Evolutionary conservation across 2,888 invertebrate species (phyloP), one percentile per base, ranked within the genome.

Genomic region (Tipula unca): DNA sequence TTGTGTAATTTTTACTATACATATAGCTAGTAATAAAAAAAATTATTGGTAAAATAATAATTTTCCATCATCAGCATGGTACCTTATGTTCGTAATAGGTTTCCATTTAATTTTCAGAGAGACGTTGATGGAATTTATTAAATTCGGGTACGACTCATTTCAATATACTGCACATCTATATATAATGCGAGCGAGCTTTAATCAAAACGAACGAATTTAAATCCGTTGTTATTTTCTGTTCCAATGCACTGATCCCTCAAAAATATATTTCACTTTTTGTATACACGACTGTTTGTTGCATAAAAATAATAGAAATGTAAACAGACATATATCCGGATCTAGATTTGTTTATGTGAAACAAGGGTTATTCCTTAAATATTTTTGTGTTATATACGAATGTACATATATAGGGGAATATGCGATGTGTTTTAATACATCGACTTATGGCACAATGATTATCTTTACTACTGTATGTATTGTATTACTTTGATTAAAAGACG

Each of bases 201-300:
- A 91, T 91, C 90, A 91, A 69, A 25, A 69, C 17, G 48, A 54
- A 54, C 48, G 25, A 69, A 69, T 69, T 69, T 69, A 91, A 91
- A 91, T 91, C 91, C 90, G 91, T 91, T 92, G 92, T 92, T 91
- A 92, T 92, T 92, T 93, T 93, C 92, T 92, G 90, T 91, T 90
- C 91, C 92, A 92, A 90, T 92, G 92, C 92, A 92, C 92, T 91
- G 92, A 92, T 92, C 92, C 91, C 89, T 88, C 25, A 69, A n/a
- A n/a, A 69, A 69, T 69, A 69, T 69, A 69, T 69, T 48, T 48
- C 48, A 35, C 84, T 84, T 32, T 84, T 84, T n/a, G n/a, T n/a
- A 17, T 48, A 48, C 69, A 25, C 35, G 69, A 69, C 69, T 69
- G 69, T 25, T 69, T 69, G 54, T 69, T 69, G 25, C 25, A 69